Evolutionary conservation across 1,140 invertebrate species (phyloP).

Genomic region (Branchinecta lindahli): DNA sequence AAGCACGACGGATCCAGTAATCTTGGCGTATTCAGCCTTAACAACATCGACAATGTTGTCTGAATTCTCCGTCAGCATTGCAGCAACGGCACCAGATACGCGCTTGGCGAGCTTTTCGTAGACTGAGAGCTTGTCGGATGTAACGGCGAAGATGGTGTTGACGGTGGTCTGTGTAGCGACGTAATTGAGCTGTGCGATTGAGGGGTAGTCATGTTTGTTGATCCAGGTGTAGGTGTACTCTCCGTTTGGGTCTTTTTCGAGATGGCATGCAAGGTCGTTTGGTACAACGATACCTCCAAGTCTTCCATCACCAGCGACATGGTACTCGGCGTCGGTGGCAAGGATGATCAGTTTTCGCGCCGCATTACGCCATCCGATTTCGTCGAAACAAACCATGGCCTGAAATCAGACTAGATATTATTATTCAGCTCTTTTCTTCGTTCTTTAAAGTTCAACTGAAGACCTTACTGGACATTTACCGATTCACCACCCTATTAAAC

Average conservation of each 20-base stretch:
- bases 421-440: too few relatives aligned
- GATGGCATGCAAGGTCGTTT: constrained; percentile 46
- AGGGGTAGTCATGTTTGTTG: constrained; percentile 25
- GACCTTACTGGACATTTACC: too few relatives aligned
- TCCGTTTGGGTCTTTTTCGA: constrained; percentile 30
- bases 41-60: constrained; percentile 42
- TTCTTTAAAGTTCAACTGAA: too few relatives aligned
- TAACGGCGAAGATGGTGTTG: constrained; percentile 49
- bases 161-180: constrained; percentile 37
- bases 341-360: constrained; percentile 44
- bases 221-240: constrained; percentile 34
- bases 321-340: constrained; percentile 43
- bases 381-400: constrained; percentile 40
- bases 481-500: too few relatives aligned
- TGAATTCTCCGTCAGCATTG: constrained; percentile 42
- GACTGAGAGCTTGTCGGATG: constrained; percentile 36
- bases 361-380: constrained; percentile 41
- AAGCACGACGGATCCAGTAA: constrained; percentile 36
- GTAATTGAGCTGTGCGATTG: constrained; percentile 27
- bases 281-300: constrained; percentile 46
- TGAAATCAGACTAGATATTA: too few relatives aligned
- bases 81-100: constrained; percentile 35
- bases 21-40: constrained; percentile 38
- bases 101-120: constrained; percentile 37
- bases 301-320: constrained; percentile 47